A percentile compares a stretch with the other conserved stretches of the same genome.
These are phyloP conservation scores for Triops cancriformis DNA, from an alignment of 1,140 invertebrate species.

Conservation along the genomic window DNA sequence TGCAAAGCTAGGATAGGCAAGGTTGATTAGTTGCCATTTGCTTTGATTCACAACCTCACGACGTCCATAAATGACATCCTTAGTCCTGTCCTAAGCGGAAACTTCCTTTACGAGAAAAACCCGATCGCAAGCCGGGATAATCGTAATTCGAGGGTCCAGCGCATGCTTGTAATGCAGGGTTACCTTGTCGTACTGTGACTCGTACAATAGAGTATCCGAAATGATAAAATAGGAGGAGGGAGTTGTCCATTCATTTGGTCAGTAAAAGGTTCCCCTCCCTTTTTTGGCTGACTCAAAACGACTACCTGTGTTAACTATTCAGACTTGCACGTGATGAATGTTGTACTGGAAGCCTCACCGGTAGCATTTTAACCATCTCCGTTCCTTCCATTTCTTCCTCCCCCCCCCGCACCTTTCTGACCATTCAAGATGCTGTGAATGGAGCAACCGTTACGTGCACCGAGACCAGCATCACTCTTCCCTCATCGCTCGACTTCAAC, in stretches of 20 bases:
- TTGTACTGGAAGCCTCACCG: neutral
- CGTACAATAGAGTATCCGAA: neutral
- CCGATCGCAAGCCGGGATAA: too few species aligned
- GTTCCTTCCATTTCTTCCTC: neutral
- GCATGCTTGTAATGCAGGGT: too few species aligned
- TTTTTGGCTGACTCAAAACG: neutral
- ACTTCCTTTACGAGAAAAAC: too few species aligned
- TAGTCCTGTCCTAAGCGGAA: too few species aligned
- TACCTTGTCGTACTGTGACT: neutral
- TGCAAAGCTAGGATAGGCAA: too few species aligned
- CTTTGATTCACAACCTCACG: too few species aligned
- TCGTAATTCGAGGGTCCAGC: too few species aligned
- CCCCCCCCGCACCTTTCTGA: neutral
- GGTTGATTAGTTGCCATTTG: too few species aligned
- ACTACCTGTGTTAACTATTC: slow-evolving; percentile 7
- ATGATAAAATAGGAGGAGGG: neutral
- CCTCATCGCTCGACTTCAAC: neutral
- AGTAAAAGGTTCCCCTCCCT: neutral
- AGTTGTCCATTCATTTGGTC: slow-evolving; percentile 7
- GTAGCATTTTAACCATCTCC: neutral
- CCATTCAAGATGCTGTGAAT: neutral
- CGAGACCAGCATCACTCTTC: neutral
- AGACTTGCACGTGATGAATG: slow-evolving; percentile 7
- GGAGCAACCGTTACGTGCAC: neutral
- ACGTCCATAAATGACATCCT: too few species aligned